Evolutionary conservation across 1,140 invertebrate genomes (phyloP), one percentile per base, ranked within the genome.

Genomic region (Danaus plexippus): DNA sequence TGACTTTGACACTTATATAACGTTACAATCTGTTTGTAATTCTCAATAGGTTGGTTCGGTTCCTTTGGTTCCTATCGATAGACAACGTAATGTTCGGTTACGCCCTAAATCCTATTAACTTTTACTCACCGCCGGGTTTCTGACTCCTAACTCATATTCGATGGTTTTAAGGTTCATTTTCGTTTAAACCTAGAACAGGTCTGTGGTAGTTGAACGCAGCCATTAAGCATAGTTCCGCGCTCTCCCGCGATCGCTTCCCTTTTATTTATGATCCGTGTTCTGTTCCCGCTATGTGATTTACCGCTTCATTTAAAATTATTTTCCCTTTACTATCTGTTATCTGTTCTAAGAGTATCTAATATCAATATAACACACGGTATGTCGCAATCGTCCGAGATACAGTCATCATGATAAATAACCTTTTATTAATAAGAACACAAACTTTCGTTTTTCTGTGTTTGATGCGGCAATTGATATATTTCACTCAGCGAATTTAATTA

Each of bases 251-350:
- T 11, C 54, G 47, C 55, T 63, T 57, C 54, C 52, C 52, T 60
- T 32, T 59, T 63, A 59, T 57, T 66, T 57, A 54, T 63, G 52
- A 18, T 57, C 57, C 59, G 51, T 47, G 49, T 58, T 63, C 53
- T 66, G 57, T 58, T 57, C 58, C 64, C 58, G 64, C 61, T 61
- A 63, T 56, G 64, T 63, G 64, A 67, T 59, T 63, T 67, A 67
- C 61, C 61, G 53, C 61, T 63, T 67, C 60, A 67, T 63, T 67
- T 61, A 8, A 61, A 61, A 57, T 56, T 56, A 32, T 32, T 32
- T 32, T 32, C 22, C 22, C 22, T 32, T 32, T 32, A 32, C 22
- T 32, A 32, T 32, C 22, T 32, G n/a, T n/a, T 32, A 32, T 32
- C 22, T 32, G 22, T 32, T 32, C 22, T 3, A 0, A 32, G 22